These are phyloP conservation scores for Sycophila sp. DNA, from an alignment of 1,140 invertebrate genomes.

Conservation along the genomic window DNA sequence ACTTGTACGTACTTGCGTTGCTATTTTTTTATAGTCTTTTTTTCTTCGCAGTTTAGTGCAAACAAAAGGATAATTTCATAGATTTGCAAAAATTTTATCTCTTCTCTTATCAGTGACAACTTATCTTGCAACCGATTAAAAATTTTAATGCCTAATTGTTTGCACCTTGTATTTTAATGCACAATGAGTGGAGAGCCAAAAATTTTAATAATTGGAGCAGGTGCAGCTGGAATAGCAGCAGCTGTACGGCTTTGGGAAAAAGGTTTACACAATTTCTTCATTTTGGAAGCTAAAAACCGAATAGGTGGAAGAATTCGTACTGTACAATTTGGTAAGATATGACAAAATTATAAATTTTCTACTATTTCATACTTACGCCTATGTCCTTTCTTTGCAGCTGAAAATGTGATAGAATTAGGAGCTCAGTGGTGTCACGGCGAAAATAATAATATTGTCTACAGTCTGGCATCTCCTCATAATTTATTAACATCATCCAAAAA, in stretches of 20 bases:
- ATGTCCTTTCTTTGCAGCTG: slow-evolving; percentile 51
- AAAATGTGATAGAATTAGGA: slow-evolving; percentile 79
- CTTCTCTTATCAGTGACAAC: no score
- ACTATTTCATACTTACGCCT: background rate
- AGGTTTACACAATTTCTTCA: slow-evolving; percentile 65
- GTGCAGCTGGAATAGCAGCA: slow-evolving; percentile 71
- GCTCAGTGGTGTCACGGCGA: slow-evolving; percentile 89
- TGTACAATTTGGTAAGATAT: slow-evolving; percentile 61
- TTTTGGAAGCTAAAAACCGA: slow-evolving; percentile 71
- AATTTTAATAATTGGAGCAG: slow-evolving; percentile 72
- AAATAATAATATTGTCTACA: slow-evolving; percentile 74
- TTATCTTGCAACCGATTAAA: no score
- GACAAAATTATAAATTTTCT: background rate
- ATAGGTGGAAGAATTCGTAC: slow-evolving; percentile 71
- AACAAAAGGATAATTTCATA: no score
- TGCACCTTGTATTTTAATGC: background rate
- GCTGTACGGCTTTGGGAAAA: slow-evolving; percentile 65
- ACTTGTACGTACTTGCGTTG: no score
- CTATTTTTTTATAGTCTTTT: no score
- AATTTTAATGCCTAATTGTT: no score
- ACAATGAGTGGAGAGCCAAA: slow-evolving; percentile 35
- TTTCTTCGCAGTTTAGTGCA: no score
- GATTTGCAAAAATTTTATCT: no score
- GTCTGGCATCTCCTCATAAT: slow-evolving; percentile 70
- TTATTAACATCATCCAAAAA: slow-evolving; percentile 60